Base-by-base conservation (phyloP, 2,113 vertebrate genomes). In the Promerops cafer region DNA sequence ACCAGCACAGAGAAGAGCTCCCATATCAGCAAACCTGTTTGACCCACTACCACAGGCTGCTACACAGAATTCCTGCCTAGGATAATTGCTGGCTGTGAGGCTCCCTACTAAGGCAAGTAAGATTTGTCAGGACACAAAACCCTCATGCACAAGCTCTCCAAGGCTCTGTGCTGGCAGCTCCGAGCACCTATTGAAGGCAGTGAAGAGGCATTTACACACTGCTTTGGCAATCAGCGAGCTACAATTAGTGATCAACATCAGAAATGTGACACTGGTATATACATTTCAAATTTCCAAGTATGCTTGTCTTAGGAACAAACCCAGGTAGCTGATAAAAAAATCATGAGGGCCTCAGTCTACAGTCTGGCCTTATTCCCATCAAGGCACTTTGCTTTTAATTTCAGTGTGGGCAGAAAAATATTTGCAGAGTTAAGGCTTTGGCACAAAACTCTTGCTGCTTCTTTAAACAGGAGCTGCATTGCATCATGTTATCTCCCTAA, bases 1-100 rank as follows among this genome's bases (percentile, higher is more conserved):
- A 61, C 2, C 7, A 18, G 31, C 7, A 21, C 11, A 24, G n/a
- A 23, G 28, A 68, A 45, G 31, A 57, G 10, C 35, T 40, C 8
- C 37, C 0, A 0, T 2, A n/a, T 1, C 72, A 77, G 17, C 77
- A 40, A 44, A 57, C 52, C 50, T 15, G 15, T 8, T 11, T 0
- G 2, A 57, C 4, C 21, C 1, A 3, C 30, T 18, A 17, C 13
- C 2, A 4, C 1, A 8, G 18, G 31, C 37, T 60, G 54, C 50
- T 7, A 27, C 5, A 9, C 3, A 54, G 39, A 35, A 59, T 64
- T 69, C 72, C 77, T 26, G 45, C 53, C 45, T 39, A 42, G 63
- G 18, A 39, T 60, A 22, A 52, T 50, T 0, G 1, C 20, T 47
- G 49, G 39, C 40, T 83, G 54, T 5, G 6, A 79, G 28, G 35